phyloP scores from a whole-genome alignment of 2,113 vertebrate species.

The Eretmochelys imbricata region DNA sequence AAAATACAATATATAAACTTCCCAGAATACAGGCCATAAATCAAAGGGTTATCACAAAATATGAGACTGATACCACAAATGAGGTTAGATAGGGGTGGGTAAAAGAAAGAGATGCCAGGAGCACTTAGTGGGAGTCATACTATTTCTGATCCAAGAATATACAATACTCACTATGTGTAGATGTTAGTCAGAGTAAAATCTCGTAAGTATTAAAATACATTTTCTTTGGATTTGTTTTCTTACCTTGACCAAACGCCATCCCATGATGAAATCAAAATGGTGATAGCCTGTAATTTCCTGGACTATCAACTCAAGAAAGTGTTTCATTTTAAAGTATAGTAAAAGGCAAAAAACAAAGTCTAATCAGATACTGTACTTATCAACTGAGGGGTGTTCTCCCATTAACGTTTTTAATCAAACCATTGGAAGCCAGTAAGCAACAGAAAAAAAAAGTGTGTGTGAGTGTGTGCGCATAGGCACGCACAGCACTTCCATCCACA shows the following conservation, averaged over 20 bases:
- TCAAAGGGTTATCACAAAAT: not conserved
- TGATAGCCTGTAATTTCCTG: not conserved
- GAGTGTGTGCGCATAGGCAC: not conserved
- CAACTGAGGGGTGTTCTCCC: not conserved
- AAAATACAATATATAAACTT: constrained; percentile 6
- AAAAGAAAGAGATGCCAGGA: not conserved
- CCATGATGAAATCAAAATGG: constrained; percentile 8
- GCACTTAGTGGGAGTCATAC: not conserved
- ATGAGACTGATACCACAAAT: not conserved
- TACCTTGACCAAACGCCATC: constrained; percentile 26
- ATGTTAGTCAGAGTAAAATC: constrained; percentile 21
- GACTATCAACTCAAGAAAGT: not conserved
- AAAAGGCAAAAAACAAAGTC: not conserved
- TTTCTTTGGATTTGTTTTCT: constrained; percentile 40
- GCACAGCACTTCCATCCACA: not conserved
- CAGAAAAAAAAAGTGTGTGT: not conserved
- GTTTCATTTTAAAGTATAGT: constrained; percentile 11
- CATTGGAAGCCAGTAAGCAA: not conserved
- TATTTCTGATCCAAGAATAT: not conserved
- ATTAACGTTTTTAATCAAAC: not conserved
- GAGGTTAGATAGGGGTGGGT: not conserved
- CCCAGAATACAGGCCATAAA: not conserved
- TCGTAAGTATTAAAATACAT: not conserved
- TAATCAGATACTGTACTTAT: not conserved
- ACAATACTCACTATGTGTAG: not conserved